Evolutionary conservation across 1,140 invertebrate species (phyloP).

Genomic region (Leptinotarsa texana): DNA sequence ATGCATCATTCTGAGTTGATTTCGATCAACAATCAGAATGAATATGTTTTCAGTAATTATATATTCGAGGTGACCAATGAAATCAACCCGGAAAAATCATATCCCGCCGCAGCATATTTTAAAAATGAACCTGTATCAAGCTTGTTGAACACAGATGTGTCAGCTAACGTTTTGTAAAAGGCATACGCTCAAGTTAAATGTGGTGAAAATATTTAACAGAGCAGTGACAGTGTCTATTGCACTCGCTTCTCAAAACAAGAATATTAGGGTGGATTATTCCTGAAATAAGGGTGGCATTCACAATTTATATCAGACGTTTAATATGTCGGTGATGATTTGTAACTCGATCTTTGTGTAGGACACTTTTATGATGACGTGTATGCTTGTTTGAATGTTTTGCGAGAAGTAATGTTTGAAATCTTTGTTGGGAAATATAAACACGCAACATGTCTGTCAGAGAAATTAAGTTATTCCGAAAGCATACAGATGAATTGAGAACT

Average conservation of each 20-base stretch:
- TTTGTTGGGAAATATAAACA: not conserved
- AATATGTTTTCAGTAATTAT: no score
- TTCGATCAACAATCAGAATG: no score
- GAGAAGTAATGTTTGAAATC: not conserved
- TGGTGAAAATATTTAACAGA: constrained; percentile 45
- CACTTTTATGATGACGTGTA: constrained; percentile 22
- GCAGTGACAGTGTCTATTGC: constrained; percentile 40
- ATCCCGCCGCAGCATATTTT: not conserved
- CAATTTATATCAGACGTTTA: constrained; percentile 32
- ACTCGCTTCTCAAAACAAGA: constrained; percentile 29
- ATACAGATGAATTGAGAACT: no score
- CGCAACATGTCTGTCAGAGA: no score
- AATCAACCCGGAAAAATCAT: not conserved
- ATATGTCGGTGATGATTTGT: constrained; percentile 28
- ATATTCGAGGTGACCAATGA: not conserved
- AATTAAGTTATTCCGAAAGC: no score
- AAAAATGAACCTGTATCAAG: constrained; percentile 27
- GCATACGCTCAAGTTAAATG: constrained; percentile 45
- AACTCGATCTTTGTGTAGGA: constrained; percentile 25
- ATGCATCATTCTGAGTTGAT: no score
- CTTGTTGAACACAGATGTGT: constrained; percentile 28
- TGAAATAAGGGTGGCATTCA: constrained; percentile 31
- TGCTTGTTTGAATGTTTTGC: constrained; percentile 21
- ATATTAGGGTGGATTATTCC: constrained; percentile 32
- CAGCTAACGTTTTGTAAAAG: constrained; percentile 31